These are phyloP conservation scores for Cabera pusaria DNA, from an alignment of 2,888 invertebrate genomes.

Conservation along the genomic window DNA sequence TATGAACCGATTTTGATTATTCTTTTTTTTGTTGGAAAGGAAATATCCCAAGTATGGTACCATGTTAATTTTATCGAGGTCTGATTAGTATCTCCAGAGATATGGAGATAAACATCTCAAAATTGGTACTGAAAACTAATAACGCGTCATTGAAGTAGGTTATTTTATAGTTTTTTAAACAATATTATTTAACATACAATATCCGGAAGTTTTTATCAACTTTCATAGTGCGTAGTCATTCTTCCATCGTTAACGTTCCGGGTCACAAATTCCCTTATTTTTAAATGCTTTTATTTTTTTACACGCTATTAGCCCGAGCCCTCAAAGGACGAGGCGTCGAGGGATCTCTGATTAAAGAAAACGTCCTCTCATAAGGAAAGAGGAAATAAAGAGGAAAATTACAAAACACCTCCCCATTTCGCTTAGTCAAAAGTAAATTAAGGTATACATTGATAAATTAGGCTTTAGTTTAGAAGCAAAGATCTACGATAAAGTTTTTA, in stretches of 20 bases:
- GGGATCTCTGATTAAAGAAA: constrained; percentile 24
- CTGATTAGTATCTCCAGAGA: no score
- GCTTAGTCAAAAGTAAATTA: constrained; percentile 44
- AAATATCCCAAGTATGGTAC: no score
- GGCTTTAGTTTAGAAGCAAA: constrained; percentile 27
- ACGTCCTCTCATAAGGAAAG: constrained; percentile 10
- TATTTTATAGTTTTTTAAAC: no score
- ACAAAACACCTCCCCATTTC: constrained; percentile 33
- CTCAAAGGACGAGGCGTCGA: constrained; percentile 16
- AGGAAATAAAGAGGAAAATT: constrained; percentile 25
- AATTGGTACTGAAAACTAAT: no score
- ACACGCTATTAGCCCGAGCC: constrained; percentile 20
- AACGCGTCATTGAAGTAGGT: no score
- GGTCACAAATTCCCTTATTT: constrained; percentile 3
- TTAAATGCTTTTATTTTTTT: constrained; percentile 16
- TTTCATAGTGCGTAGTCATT: background rate
- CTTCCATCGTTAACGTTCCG: no score
- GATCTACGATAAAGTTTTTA: constrained; percentile 28
- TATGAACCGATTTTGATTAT: no score
- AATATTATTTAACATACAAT: no score
- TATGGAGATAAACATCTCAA: no score
- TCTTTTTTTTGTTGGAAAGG: no score
- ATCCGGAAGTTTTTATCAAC: no score
- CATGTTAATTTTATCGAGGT: no score
- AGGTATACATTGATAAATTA: constrained; percentile 46